Evolutionary conservation across 1,140 invertebrate genomes (phyloP).

Genomic region (Drosophila auraria): DNA sequence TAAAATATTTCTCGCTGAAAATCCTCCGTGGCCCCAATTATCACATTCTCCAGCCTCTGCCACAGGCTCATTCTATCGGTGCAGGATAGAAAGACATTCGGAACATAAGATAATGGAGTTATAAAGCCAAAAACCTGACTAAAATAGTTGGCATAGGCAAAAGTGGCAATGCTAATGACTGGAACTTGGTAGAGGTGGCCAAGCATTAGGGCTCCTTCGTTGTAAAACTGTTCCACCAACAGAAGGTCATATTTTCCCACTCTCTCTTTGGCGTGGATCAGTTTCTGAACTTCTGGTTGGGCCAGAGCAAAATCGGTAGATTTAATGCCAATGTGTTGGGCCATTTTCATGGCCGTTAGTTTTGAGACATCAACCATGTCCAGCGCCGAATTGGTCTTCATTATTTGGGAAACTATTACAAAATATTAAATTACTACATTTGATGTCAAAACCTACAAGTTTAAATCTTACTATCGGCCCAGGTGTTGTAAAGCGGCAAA

Average conservation of each 20-base stretch:
- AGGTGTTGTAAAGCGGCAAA: conserved; percentile 56
- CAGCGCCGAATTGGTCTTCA: conserved; percentile 23
- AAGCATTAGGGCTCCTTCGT: conserved; percentile 82
- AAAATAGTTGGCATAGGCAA: conserved; percentile 79
- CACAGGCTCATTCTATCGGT: conserved; percentile 76
- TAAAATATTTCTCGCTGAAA: conserved; percentile 48
- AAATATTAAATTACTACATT: neutral
- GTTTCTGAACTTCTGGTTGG: conserved; percentile 73
- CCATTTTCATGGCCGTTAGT: conserved; percentile 22
- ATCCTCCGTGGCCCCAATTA: conserved; percentile 46
- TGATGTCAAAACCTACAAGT: neutral
- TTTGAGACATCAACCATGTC: conserved; percentile 50
- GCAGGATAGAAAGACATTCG: conserved; percentile 62
- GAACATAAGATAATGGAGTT: conserved; percentile 75
- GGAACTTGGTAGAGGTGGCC: conserved; percentile 83
- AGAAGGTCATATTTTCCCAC: conserved; percentile 84
- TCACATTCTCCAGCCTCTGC: conserved; percentile 78
- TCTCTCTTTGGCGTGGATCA: conserved; percentile 76
- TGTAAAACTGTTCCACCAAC: conserved; percentile 81
- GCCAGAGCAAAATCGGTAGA: conserved; percentile 75
- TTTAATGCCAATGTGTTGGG: conserved; percentile 42
- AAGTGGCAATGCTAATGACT: conserved; percentile 67
- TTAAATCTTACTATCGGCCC: conserved; percentile 41
- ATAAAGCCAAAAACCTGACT: conserved; percentile 72
- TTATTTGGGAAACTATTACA: conserved; percentile 19